Evolutionary conservation across 1,140 invertebrate genomes (phyloP), one percentile per base, ranked within the genome.

Genomic region (Eumaeus atala): DNA sequence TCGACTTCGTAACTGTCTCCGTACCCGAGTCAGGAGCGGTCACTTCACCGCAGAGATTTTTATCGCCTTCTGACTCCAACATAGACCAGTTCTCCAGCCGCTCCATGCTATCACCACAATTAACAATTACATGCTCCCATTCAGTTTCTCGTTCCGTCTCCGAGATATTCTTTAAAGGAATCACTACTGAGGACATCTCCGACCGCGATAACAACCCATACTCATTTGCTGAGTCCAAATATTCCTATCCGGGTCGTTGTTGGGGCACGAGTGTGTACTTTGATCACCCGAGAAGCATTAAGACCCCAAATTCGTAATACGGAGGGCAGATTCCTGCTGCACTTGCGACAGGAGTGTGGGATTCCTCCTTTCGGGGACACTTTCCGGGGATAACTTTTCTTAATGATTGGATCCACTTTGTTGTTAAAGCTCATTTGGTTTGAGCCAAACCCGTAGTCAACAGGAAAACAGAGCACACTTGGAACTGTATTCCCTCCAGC

Each of bases 251-350:
- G 21, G 3, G 44, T 48, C 16, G 42, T 47, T 16, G 44, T 9
- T 48, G 9, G 9, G 6, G 14, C 40, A 18, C 8, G 40, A 28
- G 9, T 28, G 44, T 21, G 17, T 16, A 8, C 16, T 10, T 9
- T 16, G 47, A 17, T 18, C 17, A n/a, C 18, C 17, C 16, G 9
- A 17, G 10, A 28, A 48, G 16, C 16, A 48, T n/a, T 21, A 11
- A 18, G 17, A 11, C 18, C 47, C 47, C 47, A n/a, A 28, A 17
- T 18, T 18, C 47, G 44, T 48, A 48, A 17, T 48, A 48, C 44
- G 38, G 6, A 7, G 38, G 38, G 38, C 38, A 40, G 11, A 42
- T 14, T 16, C 16, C 40, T 12, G 12, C 12, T 8, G 40, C 16
- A 16, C 8, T 12, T 16, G 40, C 40, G 14, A 8, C 12, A 12